Evolutionary conservation across 2,113 vertebrate genomes (phyloP).

Genomic region (Neolamprologus ventralis): DNA sequence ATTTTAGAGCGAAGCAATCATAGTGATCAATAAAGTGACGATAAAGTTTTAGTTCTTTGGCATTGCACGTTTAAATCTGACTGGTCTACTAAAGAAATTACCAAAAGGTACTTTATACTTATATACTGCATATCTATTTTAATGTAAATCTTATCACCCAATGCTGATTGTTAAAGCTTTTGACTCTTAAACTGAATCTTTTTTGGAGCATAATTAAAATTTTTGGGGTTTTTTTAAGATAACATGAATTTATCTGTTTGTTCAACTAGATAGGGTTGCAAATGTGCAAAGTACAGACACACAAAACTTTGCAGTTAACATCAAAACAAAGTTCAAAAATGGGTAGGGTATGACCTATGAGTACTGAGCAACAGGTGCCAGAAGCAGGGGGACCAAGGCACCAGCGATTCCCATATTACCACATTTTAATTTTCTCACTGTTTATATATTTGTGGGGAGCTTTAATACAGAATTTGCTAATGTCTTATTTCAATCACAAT

Average conservation of each 20-base stretch:
- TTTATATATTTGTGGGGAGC: background rate
- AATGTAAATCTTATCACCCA: background rate
- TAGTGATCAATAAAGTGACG: conserved; percentile 39
- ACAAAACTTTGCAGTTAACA: background rate
- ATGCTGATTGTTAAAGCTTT: background rate
- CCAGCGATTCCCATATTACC: background rate
- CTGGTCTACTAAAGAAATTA: background rate
- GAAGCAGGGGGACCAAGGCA: background rate
- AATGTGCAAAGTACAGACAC: background rate
- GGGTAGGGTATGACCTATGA: background rate
- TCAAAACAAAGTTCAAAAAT: background rate
- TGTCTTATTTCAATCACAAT: background rate
- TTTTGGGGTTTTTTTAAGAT: fast-evolving
- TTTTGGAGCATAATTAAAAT: background rate
- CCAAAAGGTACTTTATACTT: background rate
- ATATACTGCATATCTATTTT: background rate
- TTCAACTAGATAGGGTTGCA: background rate
- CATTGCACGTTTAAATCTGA: conserved; percentile 50
- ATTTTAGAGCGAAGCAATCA: conserved; percentile 21
- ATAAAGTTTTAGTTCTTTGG: background rate
- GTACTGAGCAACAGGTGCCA: background rate
- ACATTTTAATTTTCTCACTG: background rate
- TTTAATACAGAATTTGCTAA: background rate
- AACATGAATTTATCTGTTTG: background rate
- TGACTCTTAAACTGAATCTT: background rate